These are phyloP conservation scores for Drosophila lacicola DNA, from an alignment of 2,888 invertebrate genomes.

Conservation along the genomic window DNA sequence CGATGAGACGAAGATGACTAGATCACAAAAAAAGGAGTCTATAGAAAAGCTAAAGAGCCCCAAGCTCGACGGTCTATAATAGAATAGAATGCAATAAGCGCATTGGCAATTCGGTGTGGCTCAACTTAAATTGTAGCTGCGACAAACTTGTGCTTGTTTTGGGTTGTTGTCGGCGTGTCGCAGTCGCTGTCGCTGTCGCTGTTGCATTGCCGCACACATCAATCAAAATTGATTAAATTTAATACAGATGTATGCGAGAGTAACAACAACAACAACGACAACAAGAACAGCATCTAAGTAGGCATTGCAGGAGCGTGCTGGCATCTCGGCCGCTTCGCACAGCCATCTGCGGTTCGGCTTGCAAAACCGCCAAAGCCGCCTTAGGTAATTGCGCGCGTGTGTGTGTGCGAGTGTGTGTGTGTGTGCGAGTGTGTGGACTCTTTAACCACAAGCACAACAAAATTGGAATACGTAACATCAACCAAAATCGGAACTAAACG, in stretches of 20 bases:
- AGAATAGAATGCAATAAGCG: slow-evolving; percentile 3
- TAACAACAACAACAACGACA: slow-evolving; percentile 8
- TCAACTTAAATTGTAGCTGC: not conserved
- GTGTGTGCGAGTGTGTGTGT: not conserved
- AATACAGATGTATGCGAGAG: slow-evolving; percentile 32
- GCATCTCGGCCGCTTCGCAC: slow-evolving; percentile 62
- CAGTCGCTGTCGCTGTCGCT: slow-evolving; percentile 20
- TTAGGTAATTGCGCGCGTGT: slow-evolving; percentile 25
- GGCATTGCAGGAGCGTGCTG: slow-evolving; percentile 71
- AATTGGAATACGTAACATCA: slow-evolving; percentile 19
- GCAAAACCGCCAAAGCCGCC: slow-evolving; percentile 33
- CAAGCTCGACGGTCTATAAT: too few relatives aligned
- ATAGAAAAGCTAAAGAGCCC: too few relatives aligned
- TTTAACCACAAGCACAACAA: slow-evolving; percentile 29
- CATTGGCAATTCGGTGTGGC: slow-evolving; percentile 32
- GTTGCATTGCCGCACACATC: slow-evolving; percentile 64
- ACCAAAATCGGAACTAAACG: slow-evolving; percentile 38
- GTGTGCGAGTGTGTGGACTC: slow-evolving; percentile 5
- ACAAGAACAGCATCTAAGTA: slow-evolving; percentile 59
- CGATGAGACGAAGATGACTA: too few relatives aligned
- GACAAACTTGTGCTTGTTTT: slow-evolving; percentile 37
- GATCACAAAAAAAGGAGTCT: too few relatives aligned
- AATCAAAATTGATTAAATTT: slow-evolving; percentile 76
- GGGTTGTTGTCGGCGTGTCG: slow-evolving; percentile 40
- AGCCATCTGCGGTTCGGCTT: slow-evolving; percentile 64